A percentile compares a stretch with the other conserved stretches of the same genome.
Evolutionary conservation across 2,888 invertebrate genomes (phyloP).

Genomic region (Tyria jacobaeae): DNA sequence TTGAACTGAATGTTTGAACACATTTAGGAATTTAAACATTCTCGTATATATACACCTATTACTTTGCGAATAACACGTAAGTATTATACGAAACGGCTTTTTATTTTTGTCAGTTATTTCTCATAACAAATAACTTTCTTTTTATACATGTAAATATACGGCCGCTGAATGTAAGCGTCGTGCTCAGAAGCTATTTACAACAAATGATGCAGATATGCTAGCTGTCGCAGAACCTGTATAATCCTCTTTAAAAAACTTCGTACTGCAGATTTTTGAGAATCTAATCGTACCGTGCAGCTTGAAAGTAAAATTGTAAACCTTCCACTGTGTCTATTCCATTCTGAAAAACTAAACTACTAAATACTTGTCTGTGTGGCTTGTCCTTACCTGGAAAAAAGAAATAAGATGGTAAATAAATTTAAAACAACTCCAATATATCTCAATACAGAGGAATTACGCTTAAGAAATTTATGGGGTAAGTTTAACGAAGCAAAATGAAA

Average conservation of each 20-base stretch:
- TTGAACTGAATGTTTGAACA: no score
- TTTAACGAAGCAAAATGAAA: neutral
- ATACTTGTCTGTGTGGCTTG: neutral
- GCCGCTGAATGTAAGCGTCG: no score
- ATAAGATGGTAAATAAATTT: neutral
- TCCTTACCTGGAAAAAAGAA: neutral
- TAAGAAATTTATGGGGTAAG: conserved; percentile 4
- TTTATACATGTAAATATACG: no score
- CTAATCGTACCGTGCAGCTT: neutral
- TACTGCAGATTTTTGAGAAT: neutral
- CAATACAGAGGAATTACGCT: neutral
- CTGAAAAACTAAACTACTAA: no score
- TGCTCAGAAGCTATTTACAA: no score
- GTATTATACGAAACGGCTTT: no score
- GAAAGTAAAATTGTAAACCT: neutral
- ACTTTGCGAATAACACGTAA: no score
- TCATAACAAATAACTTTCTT: no score
- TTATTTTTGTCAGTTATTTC: no score
- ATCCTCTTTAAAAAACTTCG: neutral
- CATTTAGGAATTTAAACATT: no score
- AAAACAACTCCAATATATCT: conserved; percentile 1
- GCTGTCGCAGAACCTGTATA: neutral
- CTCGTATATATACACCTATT: no score
- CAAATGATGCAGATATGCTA: neutral
- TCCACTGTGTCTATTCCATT: neutral